These are phyloP conservation scores for Drosophila lacteicornis DNA, from an alignment of 1,140 invertebrate species.

Conservation along the genomic window DNA sequence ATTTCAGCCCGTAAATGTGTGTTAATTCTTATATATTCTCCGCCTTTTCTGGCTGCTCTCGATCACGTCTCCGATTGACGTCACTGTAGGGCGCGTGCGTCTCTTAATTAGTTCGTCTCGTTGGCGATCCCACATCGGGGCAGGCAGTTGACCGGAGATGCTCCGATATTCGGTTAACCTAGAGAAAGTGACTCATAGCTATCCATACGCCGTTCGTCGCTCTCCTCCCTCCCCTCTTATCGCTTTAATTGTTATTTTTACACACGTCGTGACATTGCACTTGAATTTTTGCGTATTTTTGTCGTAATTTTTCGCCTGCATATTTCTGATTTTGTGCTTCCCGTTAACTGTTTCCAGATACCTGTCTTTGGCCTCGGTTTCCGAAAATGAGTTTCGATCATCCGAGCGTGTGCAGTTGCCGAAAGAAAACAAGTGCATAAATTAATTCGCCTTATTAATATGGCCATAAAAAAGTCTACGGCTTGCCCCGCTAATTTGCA, in stretches of 20 bases:
- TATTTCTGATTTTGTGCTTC: background rate
- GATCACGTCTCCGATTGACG: constrained; percentile 48
- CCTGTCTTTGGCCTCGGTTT: constrained; percentile 32
- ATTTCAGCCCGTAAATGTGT: constrained; percentile 1
- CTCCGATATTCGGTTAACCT: constrained; percentile 35
- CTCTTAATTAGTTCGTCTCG: constrained; percentile 39
- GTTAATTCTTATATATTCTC: constrained; percentile 4
- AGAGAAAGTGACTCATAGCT: constrained; percentile 12
- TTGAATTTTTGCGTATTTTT: constrained; percentile 47
- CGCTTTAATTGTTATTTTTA: constrained; percentile 26
- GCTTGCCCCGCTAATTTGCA: constrained; percentile 47
- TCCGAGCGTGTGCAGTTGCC: constrained; percentile 37
- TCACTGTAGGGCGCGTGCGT: constrained; percentile 40
- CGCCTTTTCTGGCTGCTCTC: constrained; percentile 9
- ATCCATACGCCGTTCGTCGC: background rate
- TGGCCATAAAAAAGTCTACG: constrained; percentile 57
- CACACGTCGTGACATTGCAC: constrained; percentile 70
- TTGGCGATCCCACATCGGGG: constrained; percentile 9
- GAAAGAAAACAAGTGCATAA: constrained; percentile 72
- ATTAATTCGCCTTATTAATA: constrained; percentile 63
- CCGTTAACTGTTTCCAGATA: constrained; percentile 10
- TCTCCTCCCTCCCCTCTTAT: background rate
- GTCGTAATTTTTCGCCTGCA: background rate
- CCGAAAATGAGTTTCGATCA: constrained; percentile 22
- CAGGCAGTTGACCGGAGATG: constrained; percentile 38